These are phyloP conservation scores for Chamaea fasciata DNA, from an alignment of 2,113 vertebrate genomes.

Conservation along the genomic window DNA sequence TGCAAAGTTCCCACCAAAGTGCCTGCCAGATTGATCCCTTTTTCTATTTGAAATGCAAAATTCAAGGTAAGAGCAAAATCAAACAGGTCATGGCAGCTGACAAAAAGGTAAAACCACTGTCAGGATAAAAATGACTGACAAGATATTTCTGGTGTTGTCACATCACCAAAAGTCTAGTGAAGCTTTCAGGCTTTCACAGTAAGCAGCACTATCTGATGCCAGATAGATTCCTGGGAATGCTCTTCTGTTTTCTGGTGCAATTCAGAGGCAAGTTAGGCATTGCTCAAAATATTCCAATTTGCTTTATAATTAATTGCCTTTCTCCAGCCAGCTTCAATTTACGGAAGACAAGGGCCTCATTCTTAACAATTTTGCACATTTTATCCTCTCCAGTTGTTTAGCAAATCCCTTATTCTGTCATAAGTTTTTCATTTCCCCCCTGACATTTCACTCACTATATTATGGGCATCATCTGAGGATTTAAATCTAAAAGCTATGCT, in stretches of 20 bases:
- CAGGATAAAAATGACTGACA: background rate
- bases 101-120: background rate
- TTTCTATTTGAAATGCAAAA: background rate
- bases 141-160: background rate
- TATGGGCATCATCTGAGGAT: background rate
- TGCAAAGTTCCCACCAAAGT: background rate
- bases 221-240: background rate
- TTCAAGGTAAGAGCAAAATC: background rate
- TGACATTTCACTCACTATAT: background rate
- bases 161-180: background rate
- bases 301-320: background rate
- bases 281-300: background rate
- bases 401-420: background rate
- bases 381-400: background rate
- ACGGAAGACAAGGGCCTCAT: background rate
- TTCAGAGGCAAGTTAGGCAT: background rate
- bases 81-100: background rate
- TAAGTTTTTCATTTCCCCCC: background rate
- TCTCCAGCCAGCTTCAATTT: slow-evolving; percentile 4
- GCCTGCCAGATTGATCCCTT: background rate
- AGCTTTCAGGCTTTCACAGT: background rate
- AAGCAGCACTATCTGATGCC: background rate
- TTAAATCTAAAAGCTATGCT: slow-evolving; percentile 6
- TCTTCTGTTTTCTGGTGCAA: background rate
- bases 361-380: background rate